Evolutionary conservation across 2,797 vertebrate genomes (phyloP).

Genomic region (Avahi laniger): DNA sequence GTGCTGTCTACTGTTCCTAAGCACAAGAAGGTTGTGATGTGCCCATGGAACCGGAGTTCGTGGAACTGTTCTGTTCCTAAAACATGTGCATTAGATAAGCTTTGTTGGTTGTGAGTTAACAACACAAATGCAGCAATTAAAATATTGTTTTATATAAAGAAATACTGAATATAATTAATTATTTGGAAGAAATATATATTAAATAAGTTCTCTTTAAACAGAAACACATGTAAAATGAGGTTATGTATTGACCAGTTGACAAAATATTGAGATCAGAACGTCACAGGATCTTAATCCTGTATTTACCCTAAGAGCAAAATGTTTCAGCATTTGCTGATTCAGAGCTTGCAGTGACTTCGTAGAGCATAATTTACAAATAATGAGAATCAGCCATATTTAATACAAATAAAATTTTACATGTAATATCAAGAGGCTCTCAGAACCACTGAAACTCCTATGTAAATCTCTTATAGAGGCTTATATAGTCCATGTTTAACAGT

Average conservation of each 20-base stretch:
- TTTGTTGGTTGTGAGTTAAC: neutral
- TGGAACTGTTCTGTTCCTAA: neutral
- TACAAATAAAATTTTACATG: neutral
- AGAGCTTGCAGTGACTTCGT: neutral
- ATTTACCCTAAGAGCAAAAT: neutral
- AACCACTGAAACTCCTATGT: neutral
- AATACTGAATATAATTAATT: neutral
- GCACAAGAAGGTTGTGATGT: neutral
- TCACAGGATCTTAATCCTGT: neutral
- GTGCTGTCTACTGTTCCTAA: neutral
- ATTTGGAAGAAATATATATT: neutral
- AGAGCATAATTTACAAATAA: neutral
- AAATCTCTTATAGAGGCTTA: neutral
- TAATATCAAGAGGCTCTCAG: neutral
- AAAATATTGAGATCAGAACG: neutral
- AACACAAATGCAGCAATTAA: neutral
- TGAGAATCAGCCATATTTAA: neutral
- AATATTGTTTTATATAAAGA: neutral
- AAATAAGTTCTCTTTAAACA: neutral
- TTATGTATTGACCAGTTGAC: neutral
- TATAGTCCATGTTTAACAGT: neutral
- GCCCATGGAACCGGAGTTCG: neutral
- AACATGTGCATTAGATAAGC: neutral
- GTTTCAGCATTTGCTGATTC: neutral
- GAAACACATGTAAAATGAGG: neutral